These are phyloP conservation scores for Semnornis frantzii DNA, from an alignment of 2,113 vertebrate genomes.

Conservation along the genomic window DNA sequence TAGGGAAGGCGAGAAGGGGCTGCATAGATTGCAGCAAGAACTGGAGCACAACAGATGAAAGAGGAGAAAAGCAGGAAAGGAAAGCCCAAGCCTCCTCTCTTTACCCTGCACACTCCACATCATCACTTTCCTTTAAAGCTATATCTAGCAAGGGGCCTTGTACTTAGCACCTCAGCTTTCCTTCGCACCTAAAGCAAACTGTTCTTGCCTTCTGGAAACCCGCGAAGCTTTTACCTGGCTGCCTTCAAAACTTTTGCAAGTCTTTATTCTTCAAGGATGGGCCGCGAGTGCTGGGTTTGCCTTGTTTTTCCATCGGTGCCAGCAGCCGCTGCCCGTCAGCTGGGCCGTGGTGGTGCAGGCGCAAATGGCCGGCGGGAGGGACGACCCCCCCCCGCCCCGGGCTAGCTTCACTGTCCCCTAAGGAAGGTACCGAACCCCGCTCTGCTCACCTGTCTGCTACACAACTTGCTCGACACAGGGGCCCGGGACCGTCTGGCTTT, in stretches of 20 bases:
- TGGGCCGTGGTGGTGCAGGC: rapidly evolving
- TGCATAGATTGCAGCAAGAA: background rate
- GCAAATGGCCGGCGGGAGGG: background rate
- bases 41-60: background rate
- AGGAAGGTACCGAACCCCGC: too few relatives aligned
- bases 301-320: background rate
- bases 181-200: rapidly evolving
- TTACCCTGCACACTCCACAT: background rate
- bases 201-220: background rate
- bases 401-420: too few relatives aligned
- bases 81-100: background rate
- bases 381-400: too few relatives aligned
- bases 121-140: background rate
- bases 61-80: background rate
- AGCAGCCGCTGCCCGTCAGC: rapidly evolving
- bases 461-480: background rate
- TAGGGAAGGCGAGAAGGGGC: background rate
- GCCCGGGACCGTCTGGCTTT: background rate
- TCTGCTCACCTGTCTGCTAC: too few relatives aligned
- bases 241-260: background rate
- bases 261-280: background rate
- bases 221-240: background rate
- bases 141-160: background rate
- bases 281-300: background rate
- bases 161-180: background rate